Evolutionary conservation across 2,888 invertebrate species (phyloP).

Genomic region (Leptura quadrifasciata): DNA sequence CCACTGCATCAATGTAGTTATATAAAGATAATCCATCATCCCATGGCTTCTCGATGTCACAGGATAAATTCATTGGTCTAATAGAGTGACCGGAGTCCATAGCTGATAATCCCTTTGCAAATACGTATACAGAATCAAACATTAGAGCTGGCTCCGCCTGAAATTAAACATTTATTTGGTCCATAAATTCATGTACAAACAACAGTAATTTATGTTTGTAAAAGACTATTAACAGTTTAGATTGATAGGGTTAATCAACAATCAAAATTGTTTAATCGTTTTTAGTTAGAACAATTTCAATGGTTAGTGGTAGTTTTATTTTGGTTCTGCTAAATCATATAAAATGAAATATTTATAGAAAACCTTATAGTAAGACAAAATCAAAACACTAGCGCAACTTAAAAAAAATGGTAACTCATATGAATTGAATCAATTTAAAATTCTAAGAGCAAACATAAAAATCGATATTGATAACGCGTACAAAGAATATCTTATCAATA

Average conservation of each 20-base stretch:
- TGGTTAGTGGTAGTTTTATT: not conserved
- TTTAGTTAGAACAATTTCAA: not conserved
- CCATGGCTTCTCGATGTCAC: conserved; percentile 87
- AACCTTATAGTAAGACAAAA: too few relatives aligned
- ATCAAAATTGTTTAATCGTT: not conserved
- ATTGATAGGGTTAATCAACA: not conserved
- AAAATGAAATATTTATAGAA: too few relatives aligned
- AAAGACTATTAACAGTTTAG: conserved; percentile 1
- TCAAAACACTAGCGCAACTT: too few relatives aligned
- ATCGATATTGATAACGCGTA: too few relatives aligned
- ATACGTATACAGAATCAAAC: conserved; percentile 90
- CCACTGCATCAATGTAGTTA: conserved; percentile 83
- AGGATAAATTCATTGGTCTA: conserved; percentile 85
- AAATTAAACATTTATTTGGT: conserved; percentile 59
- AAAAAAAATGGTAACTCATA: too few relatives aligned
- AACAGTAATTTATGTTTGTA: conserved; percentile 5
- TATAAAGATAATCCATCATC: conserved; percentile 85
- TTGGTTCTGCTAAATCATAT: too few relatives aligned
- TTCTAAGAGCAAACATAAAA: too few relatives aligned
- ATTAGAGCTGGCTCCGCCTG: conserved; percentile 91
- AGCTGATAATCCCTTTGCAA: conserved; percentile 85
- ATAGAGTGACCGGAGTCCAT: conserved; percentile 83
- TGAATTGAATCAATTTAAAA: too few relatives aligned
- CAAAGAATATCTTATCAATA: too few relatives aligned
- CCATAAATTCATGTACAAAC: conserved; percentile 26